These are phyloP conservation scores for Pelodiscus sinensis DNA, from an alignment of 2,113 vertebrate genomes.

Conservation along the genomic window DNA sequence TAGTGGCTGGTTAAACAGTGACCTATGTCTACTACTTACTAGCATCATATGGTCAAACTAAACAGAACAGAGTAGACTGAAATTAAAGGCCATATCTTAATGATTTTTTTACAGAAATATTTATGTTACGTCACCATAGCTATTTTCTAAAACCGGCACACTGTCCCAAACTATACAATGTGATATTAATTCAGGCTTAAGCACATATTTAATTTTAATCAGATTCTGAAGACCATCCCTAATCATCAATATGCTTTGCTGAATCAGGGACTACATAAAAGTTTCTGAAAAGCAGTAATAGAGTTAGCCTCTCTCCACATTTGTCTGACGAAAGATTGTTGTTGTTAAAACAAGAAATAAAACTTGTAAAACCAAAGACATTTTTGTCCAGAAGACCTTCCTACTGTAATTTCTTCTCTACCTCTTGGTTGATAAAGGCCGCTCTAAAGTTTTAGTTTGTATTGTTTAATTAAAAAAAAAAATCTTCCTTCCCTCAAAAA, in stretches of 20 bases:
- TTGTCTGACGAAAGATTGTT: background rate
- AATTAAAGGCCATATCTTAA: background rate
- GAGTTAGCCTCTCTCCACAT: background rate
- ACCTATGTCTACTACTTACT: background rate
- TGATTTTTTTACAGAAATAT: background rate
- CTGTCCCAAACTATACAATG: background rate
- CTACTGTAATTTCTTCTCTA: background rate
- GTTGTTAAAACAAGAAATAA: background rate
- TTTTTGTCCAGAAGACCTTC: background rate
- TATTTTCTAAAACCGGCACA: no score
- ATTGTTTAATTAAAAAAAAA: background rate
- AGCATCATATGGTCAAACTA: background rate
- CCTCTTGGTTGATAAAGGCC: background rate
- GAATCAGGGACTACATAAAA: background rate
- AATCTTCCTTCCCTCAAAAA: background rate
- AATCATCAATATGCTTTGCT: background rate
- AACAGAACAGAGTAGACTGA: background rate
- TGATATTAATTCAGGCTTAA: accelerated
- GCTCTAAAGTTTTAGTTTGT: background rate
- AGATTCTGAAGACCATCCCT: background rate
- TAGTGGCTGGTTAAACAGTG: accelerated
- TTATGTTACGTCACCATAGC: background rate
- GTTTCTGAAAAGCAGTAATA: slow-evolving; percentile 4
- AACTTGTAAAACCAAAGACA: background rate
- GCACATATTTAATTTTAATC: accelerated